A percentile compares a stretch with the other conserved stretches of the same genome.
These are phyloP conservation scores for Mercenaria mercenaria DNA, from an alignment of 1,140 invertebrate genomes.

Conservation along the genomic window DNA sequence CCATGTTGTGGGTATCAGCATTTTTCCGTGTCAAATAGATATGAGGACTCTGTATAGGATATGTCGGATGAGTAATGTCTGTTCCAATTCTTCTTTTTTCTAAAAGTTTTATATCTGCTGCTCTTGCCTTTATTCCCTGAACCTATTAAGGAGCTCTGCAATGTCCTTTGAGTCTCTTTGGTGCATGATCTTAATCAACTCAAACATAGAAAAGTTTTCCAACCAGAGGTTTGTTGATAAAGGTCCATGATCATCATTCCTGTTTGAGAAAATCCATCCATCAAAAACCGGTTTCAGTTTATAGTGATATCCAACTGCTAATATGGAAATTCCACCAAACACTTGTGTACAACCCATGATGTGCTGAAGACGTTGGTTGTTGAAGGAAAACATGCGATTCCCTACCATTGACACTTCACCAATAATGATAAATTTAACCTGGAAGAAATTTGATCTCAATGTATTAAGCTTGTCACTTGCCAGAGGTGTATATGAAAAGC, in stretches of 20 bases:
- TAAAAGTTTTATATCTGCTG: slow-evolving; percentile 20
- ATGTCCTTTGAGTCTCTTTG: slow-evolving; percentile 40
- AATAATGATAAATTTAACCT: slow-evolving; percentile 26
- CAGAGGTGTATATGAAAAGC: neutral
- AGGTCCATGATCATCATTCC: slow-evolving; percentile 1
- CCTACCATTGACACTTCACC: slow-evolving; percentile 46
- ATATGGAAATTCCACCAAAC: slow-evolving; percentile 28
- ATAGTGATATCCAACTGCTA: slow-evolving; percentile 45
- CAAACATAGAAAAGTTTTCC: slow-evolving; percentile 47
- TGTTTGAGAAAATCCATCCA: slow-evolving; percentile 3
- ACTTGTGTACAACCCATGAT: neutral
- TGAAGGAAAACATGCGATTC: slow-evolving; percentile 20
- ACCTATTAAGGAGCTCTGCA: slow-evolving; percentile 40
- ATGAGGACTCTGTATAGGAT: neutral
- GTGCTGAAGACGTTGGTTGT: slow-evolving; percentile 22
- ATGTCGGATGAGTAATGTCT: neutral
- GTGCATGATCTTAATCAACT: slow-evolving; percentile 46
- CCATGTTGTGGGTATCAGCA: neutral
- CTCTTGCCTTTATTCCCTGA: slow-evolving; percentile 42
- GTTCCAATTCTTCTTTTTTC: neutral
- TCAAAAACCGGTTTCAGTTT: slow-evolving; percentile 53
- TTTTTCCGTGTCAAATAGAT: neutral
- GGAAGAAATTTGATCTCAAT: neutral
- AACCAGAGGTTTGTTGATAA: slow-evolving; percentile 49
- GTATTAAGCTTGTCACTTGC: slow-evolving; percentile 9